These are phyloP conservation scores for Burhinus oedicnemus DNA, from an alignment of 2,113 vertebrate genomes.

Conservation along the genomic window DNA sequence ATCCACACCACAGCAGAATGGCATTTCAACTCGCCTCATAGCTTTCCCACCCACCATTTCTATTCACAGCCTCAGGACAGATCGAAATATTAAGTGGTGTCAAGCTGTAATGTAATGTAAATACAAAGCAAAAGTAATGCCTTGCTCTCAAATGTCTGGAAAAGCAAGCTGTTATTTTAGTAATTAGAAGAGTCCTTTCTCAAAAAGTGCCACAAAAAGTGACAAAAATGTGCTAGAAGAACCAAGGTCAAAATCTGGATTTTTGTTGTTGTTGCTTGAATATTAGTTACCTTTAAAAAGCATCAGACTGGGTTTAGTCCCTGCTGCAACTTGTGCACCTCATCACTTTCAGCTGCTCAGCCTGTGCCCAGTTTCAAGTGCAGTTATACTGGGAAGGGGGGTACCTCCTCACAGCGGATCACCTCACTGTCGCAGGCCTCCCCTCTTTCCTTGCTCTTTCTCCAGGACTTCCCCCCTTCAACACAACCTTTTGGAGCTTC, in stretches of 20 bases:
- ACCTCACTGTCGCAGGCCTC: not conserved
- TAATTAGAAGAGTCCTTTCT: not conserved
- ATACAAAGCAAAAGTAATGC: not conserved
- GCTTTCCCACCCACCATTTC: not conserved
- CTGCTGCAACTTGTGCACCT: not conserved
- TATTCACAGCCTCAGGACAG: not conserved
- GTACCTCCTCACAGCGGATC: not conserved
- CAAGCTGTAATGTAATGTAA: not conserved
- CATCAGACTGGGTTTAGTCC: not conserved
- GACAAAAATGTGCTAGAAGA: not conserved
- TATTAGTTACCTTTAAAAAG: not conserved
- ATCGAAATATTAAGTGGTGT: not conserved
- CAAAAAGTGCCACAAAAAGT: not conserved
- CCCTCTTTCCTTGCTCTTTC: not conserved
- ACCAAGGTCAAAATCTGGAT: not conserved
- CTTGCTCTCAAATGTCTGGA: not conserved
- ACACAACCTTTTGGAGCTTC: not conserved
- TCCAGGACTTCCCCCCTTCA: not conserved
- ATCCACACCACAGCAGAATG: not conserved
- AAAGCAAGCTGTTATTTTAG: not conserved
- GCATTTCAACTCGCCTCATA: not conserved
- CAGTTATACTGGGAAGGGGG: too few species aligned
- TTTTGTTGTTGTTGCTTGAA: not conserved
- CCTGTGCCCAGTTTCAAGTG: not conserved
- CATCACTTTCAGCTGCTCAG: not conserved